Percentiles rank a stretch among this genome's conserved stretches.
phyloP scores from a whole-genome alignment of 2,888 invertebrate genomes.

The Troilus luridus region DNA sequence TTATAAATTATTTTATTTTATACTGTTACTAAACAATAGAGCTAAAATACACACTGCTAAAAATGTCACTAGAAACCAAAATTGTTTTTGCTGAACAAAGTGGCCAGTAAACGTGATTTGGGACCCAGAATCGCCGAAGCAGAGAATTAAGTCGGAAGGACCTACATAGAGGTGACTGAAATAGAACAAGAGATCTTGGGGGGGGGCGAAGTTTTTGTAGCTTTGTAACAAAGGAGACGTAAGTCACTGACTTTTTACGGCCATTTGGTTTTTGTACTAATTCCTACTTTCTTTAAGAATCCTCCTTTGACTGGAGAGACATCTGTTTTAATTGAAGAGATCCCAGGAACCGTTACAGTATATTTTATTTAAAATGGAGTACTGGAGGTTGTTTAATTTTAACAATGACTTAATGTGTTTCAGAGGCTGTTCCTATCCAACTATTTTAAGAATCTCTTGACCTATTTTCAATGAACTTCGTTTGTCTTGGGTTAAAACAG shows the following conservation, averaged over 20 bases:
- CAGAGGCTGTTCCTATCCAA: not conserved
- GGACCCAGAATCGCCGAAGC: conserved; percentile 4
- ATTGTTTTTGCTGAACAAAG: conserved; percentile 13
- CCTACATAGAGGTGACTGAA: not conserved
- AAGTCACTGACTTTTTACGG: conserved; percentile 8
- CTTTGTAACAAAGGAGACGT: conserved; percentile 22
- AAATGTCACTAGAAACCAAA: conserved; percentile 11
- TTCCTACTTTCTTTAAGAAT: not conserved
- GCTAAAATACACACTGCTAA: not conserved
- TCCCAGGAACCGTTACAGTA: not conserved
- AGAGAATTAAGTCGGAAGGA: conserved; percentile 36
- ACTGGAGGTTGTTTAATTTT: not conserved
- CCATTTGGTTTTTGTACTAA: conserved; percentile 11
- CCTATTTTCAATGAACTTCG: conserved; percentile 36
- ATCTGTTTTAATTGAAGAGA: not conserved
- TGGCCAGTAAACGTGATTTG: conserved; percentile 19
- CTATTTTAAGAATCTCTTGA: conserved; percentile 24
- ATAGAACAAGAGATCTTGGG: conserved; percentile 23
- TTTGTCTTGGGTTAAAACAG: not conserved
- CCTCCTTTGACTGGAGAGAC: not conserved
- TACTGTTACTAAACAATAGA: not conserved
- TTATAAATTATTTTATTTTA: not conserved
- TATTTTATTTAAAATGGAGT: conserved; percentile 19
- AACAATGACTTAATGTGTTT: conserved; percentile 41
- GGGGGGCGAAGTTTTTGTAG: not conserved